phyloP scores from a whole-genome alignment of 2,113 vertebrate species.

The Entelurus aequoreus region DNA sequence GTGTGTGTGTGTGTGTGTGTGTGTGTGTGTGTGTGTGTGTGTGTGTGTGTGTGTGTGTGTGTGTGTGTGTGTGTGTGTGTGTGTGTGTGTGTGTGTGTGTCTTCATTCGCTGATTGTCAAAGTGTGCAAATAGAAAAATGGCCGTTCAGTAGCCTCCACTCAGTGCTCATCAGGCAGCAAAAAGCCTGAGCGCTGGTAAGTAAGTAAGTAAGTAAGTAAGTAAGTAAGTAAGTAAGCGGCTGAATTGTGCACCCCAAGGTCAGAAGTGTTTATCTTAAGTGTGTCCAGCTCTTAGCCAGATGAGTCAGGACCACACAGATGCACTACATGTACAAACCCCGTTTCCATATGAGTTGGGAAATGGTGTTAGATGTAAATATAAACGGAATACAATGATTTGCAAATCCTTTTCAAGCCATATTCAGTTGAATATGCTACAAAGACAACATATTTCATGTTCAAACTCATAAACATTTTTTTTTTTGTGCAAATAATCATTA shows the following conservation, averaged over 20 bases:
- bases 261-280: conserved; percentile 59
- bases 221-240: conserved; percentile 53
- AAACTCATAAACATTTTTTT: no score
- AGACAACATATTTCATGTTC: no score
- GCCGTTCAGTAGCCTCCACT: conserved; percentile 34
- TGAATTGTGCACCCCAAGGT: conserved; percentile 69
- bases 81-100: not conserved
- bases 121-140: conserved; percentile 21
- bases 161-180: conserved; percentile 46
- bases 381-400: no score
- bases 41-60: conserved; percentile 12
- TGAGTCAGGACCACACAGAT: conserved; percentile 56
- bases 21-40: conserved; percentile 14
- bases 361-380: no score
- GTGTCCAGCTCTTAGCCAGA: conserved; percentile 57
- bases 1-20: conserved; percentile 12
- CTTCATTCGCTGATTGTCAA: conserved; percentile 31
- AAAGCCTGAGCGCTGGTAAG: conserved; percentile 22
- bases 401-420: no score
- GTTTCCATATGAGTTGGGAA: no score
- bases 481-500: no score
- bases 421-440: no score
- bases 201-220: conserved; percentile 26
- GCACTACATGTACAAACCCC: conserved; percentile 15
- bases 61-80: not conserved